Conservation (phyloP, 2,113 vertebrate genomes). For the Procavia capensis region DNA sequence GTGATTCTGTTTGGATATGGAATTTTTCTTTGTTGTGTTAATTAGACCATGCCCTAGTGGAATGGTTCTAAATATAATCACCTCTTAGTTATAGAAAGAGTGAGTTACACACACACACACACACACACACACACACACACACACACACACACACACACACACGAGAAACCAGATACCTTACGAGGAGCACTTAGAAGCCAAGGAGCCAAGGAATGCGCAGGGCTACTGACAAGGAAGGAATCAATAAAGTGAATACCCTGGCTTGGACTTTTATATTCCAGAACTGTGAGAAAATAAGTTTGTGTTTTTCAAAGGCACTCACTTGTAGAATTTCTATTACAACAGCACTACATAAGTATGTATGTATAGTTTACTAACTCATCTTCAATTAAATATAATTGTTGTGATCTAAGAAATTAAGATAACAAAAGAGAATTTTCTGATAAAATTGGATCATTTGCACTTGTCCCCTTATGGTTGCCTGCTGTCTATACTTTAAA, state of each 20-base stretch:
- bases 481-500: background rate
- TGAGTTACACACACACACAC: background rate
- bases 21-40: too few species aligned
- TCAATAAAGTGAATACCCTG: background rate
- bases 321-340: background rate
- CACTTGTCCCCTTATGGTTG: background rate
- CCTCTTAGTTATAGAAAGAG: too few species aligned
- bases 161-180: background rate
- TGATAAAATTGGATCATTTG: background rate
- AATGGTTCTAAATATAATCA: too few species aligned
- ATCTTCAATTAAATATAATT: background rate
- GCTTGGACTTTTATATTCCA: background rate
- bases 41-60: too few species aligned
- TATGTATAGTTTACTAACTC: background rate
- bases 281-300: background rate
- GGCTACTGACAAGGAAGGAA: background rate
- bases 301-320: background rate
- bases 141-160: background rate
- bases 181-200: background rate
- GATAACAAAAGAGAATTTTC: background rate
- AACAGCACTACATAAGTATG: background rate
- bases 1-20: too few species aligned
- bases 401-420: constrained; percentile 34
- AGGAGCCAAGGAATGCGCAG: background rate
- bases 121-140: background rate